Evolutionary conservation across 2,113 vertebrate species (phyloP), one percentile per base, ranked within the genome.

Genomic region (Ia io): DNA sequence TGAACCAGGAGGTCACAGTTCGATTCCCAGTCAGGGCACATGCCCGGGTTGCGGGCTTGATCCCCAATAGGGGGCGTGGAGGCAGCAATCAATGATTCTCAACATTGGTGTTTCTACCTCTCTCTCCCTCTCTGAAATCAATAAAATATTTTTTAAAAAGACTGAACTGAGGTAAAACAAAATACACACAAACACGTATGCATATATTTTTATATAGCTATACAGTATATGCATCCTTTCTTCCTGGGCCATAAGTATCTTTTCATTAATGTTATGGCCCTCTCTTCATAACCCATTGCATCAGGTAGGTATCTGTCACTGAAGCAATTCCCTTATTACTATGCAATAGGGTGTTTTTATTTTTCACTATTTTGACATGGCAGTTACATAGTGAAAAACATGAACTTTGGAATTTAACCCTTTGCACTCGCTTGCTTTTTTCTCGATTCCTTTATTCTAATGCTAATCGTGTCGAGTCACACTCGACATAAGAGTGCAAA

Each of bases 321-420:
- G 37, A 42, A 37, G 32, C 79, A 44, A 4, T 11, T 17, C 67
- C 44, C 49, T 93, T 35, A 53, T 11, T 25, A 30, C 28, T 20
- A n/a, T 9, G 44, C 17, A 69, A 13, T 6, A 6, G 2, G 2
- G 11, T 65, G 17, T 65, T 84, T 71, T 32, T 42, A 3, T 18
- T 53, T 47, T 44, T 56, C 40, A 69, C 47, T 49, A 6, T 67
- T 71, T 71, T 71, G 35, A 44, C 35, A 44, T 9, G 28, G 65
- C 10, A 14, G 40, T 70, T 37, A 20, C 79, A 70, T 0, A 79
- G 49, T 35, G 42, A 71, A 44, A 90, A 82, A 47, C 22, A 44
- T 1, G n/a, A 86, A 73, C 53, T 88, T 79, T 70, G 23, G 61
- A 25, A 83, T 59, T 91, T 53, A n/a, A n/a, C n/a, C n/a, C n/a